Base-by-base conservation (phyloP, 2,113 vertebrate species). In the Serinus canaria region DNA sequence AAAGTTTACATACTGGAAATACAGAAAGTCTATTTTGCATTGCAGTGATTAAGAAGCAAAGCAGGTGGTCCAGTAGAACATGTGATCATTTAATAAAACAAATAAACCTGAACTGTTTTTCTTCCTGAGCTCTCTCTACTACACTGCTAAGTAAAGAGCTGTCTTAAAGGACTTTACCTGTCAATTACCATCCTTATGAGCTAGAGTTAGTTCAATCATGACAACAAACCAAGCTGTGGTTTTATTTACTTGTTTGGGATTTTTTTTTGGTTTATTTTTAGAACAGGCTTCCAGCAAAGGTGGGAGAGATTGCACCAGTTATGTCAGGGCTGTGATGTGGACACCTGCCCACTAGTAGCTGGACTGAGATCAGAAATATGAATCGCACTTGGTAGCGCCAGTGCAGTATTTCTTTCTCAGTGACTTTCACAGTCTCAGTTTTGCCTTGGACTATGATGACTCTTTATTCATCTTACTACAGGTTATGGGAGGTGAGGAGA, bases 341-440 rank as follows among this genome's bases (percentile, higher is more conserved):
- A 94, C 87, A 94, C 75, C 87, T 88, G 92, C 93, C 55, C 93
- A 93, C 52, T 83, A 75, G 93, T 77, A 96, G 73, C 74, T 95
- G 92, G 94, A 90, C 83, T 24, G 76, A 89, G 93, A 83, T 93
- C 85, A 95, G 94, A 81, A 96, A 92, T 31, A 74, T 46, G 68
- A 96, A 94, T 96, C 85, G 77, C 39, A 46, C 83, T 93, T 33
- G 22, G 82, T 83, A 89, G 68, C 0, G 18, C 64, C 60, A 72
- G 73, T 11, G 74, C 68, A 93, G 27, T 92, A 90, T 92, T 95
- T 94, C 90, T 88, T 94, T 86, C 93, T 67, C 52, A 49, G 83
- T 72, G 75, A 89, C 79, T 96, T 94, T 89, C 85, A 81, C 92
- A 49, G 68, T 62, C 64, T 77, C 75, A 37, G 43, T 90, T 96